These are phyloP conservation scores for Epizoanthus ramosus DNA, from an alignment of 92 coral and sea anemone genomes.

Conservation along the genomic window DNA sequence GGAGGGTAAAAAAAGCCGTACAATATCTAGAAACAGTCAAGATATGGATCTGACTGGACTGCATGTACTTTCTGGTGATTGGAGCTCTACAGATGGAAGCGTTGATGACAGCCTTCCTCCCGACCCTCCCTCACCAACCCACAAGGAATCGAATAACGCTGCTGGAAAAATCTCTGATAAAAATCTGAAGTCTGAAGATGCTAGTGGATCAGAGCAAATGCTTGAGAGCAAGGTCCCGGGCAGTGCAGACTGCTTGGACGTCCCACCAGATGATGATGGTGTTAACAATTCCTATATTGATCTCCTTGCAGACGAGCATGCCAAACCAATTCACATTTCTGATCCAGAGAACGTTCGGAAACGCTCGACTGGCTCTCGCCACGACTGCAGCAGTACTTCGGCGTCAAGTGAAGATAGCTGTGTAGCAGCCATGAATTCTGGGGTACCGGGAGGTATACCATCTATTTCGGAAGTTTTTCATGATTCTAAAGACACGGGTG, in stretches of 20 bases:
- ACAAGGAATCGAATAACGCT: not conserved
- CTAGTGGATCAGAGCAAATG: not conserved
- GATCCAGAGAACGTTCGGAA: slow-evolving; percentile 61
- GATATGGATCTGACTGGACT: not conserved
- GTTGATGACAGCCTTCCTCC: not conserved
- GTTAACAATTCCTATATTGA: slow-evolving; percentile 66
- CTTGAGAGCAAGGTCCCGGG: not conserved
- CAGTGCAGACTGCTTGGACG: not conserved
- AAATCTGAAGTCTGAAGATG: not conserved
- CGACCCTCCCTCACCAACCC: not conserved
- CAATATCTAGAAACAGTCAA: not conserved
- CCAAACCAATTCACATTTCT: slow-evolving; percentile 80
- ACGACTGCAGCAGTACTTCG: not conserved
- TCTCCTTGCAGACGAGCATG: slow-evolving; percentile 58
- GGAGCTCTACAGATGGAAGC: slow-evolving; percentile 34
- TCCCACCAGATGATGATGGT: not conserved
- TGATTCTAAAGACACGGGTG: not conserved
- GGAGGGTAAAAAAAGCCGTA: not conserved
- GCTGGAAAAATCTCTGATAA: not conserved
- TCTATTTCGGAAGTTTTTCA: not conserved
- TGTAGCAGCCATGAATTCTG: not conserved
- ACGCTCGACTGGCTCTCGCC: slow-evolving; percentile 10
- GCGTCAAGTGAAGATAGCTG: slow-evolving; percentile 29
- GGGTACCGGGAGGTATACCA: not conserved
- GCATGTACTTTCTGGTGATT: slow-evolving; percentile 2